These are phyloP conservation scores for Pandemis heparana DNA, from an alignment of 2,888 invertebrate species.

Conservation along the genomic window DNA sequence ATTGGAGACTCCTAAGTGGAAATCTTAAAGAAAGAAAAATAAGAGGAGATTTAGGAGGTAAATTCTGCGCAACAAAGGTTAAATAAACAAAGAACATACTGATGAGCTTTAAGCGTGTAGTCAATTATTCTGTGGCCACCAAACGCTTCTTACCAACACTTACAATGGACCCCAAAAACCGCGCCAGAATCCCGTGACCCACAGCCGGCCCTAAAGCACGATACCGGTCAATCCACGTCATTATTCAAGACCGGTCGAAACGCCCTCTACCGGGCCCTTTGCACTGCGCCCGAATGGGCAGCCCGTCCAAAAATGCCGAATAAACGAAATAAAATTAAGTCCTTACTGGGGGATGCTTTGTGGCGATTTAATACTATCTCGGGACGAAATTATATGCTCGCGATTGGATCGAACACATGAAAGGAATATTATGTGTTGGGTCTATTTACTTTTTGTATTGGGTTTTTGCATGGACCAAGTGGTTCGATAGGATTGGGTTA, in stretches of 20 bases:
- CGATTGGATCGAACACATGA: slow-evolving; percentile 32
- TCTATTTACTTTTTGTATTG: slow-evolving; percentile 30
- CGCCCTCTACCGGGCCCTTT: slow-evolving; percentile 52
- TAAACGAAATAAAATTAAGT: slow-evolving; percentile 50
- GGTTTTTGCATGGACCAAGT: slow-evolving; percentile 15
- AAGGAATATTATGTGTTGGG: slow-evolving; percentile 25
- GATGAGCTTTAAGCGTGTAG: background rate
- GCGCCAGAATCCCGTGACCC: background rate
- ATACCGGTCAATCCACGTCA: slow-evolving; percentile 34
- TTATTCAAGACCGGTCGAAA: slow-evolving; percentile 57
- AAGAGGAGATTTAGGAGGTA: too few relatives aligned
- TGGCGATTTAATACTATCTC: slow-evolving; percentile 33
- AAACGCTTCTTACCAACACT: background rate
- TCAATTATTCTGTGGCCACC: background rate
- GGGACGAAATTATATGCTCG: slow-evolving; percentile 28
- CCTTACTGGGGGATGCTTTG: slow-evolving; percentile 26
- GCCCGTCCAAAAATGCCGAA: slow-evolving; percentile 46
- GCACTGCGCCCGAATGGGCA: slow-evolving; percentile 23
- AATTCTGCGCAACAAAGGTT: background rate
- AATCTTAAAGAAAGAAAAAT: too few relatives aligned
- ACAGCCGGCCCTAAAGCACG: background rate
- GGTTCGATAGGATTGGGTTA: background rate
- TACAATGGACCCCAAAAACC: background rate
- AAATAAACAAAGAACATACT: background rate
- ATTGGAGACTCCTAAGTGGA: too few relatives aligned